Evolutionary conservation across 2,888 invertebrate species (phyloP), one percentile per base, ranked within the genome.

Genomic region (Rotaria sp.): DNA sequence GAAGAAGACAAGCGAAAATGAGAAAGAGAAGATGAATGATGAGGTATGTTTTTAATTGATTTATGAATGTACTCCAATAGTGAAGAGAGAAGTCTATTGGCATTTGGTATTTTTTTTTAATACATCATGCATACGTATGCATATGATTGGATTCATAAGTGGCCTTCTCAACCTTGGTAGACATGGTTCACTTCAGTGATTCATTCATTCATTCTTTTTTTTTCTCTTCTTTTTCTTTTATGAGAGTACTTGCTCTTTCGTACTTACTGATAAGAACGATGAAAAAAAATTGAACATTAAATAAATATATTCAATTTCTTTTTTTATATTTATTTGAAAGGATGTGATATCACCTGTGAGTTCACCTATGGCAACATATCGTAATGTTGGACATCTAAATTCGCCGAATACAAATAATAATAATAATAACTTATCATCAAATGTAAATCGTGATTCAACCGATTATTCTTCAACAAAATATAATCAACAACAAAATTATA

Each of bases 291-390:
- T 67, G 67, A 67, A 35, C 67, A 67, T 21, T 67, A 38, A 35
- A 67, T 67, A n/a, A 67, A 35, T 67, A 67, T 67, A 35, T 21
- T 35, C 18, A 38, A 35, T 67, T 67, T 35, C 67, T 67, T 67
- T 67, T 35, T 35, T 35, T 35, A 38, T 67, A 67, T 67, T 80
- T 45, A 8, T 45, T 80, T 80, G 1, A 26, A 45, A 80, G 80
- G 80, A 80, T 45, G 67, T 35, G 18, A 35, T 30, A 30, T 67
- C 67, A 35, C 67, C 67, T 21, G 26, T n/a, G 11, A 26, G 45
- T 24, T 80, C 67, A 67, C 35, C 80, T 13, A 80, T 80, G 80
- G 80, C 80, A 80, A 45, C 80, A 15, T 41, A 80, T 80, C 80
- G n/a, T n/a, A 26, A 21, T 45, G 18, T 3, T 26, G 80, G 45